phyloP scores from a whole-genome alignment of 2,113 vertebrate genomes.

The Cyrtonyx montezumae region DNA sequence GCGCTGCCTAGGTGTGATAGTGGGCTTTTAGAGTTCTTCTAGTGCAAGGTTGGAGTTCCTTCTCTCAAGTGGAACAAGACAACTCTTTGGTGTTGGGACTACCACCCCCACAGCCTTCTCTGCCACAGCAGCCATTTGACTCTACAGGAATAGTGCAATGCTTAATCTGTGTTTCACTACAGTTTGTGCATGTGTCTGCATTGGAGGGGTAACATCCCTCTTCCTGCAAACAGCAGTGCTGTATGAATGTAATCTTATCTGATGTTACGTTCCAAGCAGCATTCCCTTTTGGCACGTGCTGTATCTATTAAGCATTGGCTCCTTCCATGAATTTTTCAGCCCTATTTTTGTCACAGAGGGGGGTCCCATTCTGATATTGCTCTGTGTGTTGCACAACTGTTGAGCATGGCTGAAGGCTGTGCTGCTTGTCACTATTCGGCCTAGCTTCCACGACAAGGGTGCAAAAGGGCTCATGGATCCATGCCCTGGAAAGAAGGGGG shows the following conservation, averaged over 20 bases:
- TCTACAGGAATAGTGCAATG: background rate
- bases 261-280: background rate
- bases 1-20: background rate
- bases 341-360: constrained; percentile 17
- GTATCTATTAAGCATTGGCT: background rate
- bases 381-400: constrained; percentile 11
- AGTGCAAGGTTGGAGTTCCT: background rate
- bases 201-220: background rate
- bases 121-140: background rate
- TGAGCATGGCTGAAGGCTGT: background rate
- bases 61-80: background rate
- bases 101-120: background rate
- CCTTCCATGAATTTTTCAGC: constrained; percentile 12
- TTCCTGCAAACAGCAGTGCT: background rate
- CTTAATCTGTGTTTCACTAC: constrained; percentile 37
- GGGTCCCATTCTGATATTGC: constrained; percentile 7
- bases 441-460: too few species aligned
- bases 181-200: background rate
- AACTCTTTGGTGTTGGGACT: background rate
- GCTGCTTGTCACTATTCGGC: background rate
- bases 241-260: constrained; percentile 3
- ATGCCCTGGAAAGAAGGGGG: too few species aligned
- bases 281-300: background rate
- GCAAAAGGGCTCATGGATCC: too few species aligned
- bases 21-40: background rate